Evolutionary conservation across 2,797 vertebrate genomes (phyloP).

Genomic region (Poecilia wingei): DNA sequence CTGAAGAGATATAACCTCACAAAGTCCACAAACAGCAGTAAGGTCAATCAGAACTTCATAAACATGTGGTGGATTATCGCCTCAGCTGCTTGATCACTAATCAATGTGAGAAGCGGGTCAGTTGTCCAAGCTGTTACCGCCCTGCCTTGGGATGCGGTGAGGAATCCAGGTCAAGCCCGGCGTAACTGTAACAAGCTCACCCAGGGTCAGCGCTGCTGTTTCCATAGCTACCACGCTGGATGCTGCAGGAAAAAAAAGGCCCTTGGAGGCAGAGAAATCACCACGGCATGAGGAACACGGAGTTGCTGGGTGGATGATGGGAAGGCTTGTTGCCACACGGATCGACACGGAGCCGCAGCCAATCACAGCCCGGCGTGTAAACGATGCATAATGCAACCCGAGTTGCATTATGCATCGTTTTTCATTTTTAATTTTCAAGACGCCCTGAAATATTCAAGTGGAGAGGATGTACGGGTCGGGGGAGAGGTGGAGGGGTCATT

Average conservation of each 20-base stretch:
- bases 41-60: neutral
- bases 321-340: conserved; percentile 79
- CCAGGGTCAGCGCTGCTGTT: conserved; percentile 78
- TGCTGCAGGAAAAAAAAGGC: conserved; percentile 73
- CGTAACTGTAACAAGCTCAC: conserved; percentile 63
- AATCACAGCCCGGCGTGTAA: conserved; percentile 63
- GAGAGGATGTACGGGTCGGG: neutral
- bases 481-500: too few relatives aligned
- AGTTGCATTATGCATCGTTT: conserved; percentile 12
- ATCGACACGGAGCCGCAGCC: conserved; percentile 66
- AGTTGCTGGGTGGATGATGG: conserved; percentile 77
- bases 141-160: conserved; percentile 50
- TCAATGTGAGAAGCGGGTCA: conserved; percentile 70
- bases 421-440: conserved; percentile 70
- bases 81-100: conserved; percentile 32
- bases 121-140: conserved; percentile 42
- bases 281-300: conserved; percentile 73
- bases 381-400: conserved; percentile 70
- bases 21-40: neutral
- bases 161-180: conserved; percentile 82
- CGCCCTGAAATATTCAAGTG: conserved; percentile 66
- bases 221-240: conserved; percentile 77
- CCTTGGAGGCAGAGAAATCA: conserved; percentile 75
- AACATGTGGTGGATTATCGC: neutral
- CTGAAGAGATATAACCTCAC: neutral